phyloP scores from a whole-genome alignment of 2,113 vertebrate species.

The Chlorodrepanis virens region DNA sequence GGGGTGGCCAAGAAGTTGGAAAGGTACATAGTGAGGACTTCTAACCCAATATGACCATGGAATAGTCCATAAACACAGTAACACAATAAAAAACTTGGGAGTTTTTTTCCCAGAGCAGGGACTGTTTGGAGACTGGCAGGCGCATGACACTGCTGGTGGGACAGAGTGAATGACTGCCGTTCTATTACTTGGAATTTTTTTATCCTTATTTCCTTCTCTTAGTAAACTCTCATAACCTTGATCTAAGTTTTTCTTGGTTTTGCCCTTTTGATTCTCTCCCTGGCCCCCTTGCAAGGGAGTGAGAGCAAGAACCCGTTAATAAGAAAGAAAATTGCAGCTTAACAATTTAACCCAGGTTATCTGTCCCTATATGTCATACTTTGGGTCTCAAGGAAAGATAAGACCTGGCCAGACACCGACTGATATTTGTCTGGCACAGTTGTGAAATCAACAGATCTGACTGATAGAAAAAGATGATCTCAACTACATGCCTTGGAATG shows the following conservation, averaged over 20 bases:
- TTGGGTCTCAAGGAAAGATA: not conserved
- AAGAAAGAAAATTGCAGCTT: not conserved
- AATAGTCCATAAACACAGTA: no score
- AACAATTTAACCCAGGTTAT: not conserved
- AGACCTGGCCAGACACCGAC: not conserved
- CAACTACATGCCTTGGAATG: not conserved
- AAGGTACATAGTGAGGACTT: not conserved
- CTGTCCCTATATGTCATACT: not conserved
- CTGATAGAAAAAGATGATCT: not conserved
- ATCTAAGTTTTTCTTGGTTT: not conserved
- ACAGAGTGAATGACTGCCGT: not conserved
- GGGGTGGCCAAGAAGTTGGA: not conserved
- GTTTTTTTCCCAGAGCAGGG: not conserved
- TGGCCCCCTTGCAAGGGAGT: fast-evolving
- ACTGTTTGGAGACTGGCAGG: not conserved
- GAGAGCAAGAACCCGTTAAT: not conserved
- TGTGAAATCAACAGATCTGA: not conserved
- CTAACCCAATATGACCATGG: not conserved
- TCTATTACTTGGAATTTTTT: not conserved
- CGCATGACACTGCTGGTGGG: not conserved
- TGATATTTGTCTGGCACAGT: not conserved
- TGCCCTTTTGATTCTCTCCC: not conserved
- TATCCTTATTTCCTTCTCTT: not conserved
- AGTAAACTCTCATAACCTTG: not conserved
- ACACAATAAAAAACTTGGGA: not conserved